Conservation (phyloP, 2,888 invertebrate species). For the Melangyna quadrimaculata region DNA sequence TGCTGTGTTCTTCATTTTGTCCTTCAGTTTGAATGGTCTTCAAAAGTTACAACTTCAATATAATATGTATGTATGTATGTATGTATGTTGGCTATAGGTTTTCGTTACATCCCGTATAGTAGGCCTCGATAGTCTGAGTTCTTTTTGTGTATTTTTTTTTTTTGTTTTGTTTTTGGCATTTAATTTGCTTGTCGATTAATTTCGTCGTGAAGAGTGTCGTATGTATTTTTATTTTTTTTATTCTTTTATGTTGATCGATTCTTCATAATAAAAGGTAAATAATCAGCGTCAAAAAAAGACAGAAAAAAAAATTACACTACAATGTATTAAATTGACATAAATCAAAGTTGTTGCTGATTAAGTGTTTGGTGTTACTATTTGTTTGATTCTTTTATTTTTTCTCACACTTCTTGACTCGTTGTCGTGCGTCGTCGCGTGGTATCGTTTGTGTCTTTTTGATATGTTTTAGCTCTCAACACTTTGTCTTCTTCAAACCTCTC, state of each 20-base stretch:
- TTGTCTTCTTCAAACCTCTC: not conserved
- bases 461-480: not conserved
- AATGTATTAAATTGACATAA: slow-evolving; percentile 67
- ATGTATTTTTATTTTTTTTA: not conserved
- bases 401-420: slow-evolving; percentile 36
- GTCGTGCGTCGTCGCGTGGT: not conserved
- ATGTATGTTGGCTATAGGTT: not conserved
- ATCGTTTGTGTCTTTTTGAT: not conserved
- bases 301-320: not conserved
- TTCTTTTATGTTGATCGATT: slow-evolving; percentile 25
- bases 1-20: slow-evolving; percentile 7
- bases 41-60: slow-evolving; percentile 8
- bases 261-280: slow-evolving; percentile 1
- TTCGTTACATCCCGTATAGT: not conserved
- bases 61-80: not conserved
- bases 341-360: slow-evolving; percentile 69
- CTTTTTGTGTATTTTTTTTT: not conserved
- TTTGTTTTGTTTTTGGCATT: slow-evolving; percentile 57
- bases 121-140: not conserved
- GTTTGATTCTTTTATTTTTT: slow-evolving; percentile 62
- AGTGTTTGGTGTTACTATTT: slow-evolving; percentile 68
- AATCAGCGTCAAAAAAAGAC: not conserved
- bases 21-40: slow-evolving; percentile 22
- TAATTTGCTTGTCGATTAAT: slow-evolving; percentile 71
- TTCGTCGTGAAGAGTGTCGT: slow-evolving; percentile 21